Percentiles rank a stretch among this genome's conserved stretches.
These are phyloP conservation scores for Zophobas morio DNA, from an alignment of 1,140 invertebrate species.

Conservation along the genomic window DNA sequence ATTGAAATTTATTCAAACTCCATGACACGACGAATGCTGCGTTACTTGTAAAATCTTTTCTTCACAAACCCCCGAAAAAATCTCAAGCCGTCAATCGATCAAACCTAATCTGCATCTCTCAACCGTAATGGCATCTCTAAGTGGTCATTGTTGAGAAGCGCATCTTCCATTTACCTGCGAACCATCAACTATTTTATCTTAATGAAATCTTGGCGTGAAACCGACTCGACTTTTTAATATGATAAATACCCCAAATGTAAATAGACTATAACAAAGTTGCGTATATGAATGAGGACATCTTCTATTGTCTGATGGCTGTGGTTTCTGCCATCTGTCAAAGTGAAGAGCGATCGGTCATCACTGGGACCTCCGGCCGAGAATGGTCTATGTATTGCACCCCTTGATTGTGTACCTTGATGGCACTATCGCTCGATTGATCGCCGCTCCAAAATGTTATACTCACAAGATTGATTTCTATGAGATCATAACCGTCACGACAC, in stretches of 20 bases:
- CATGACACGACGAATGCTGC: slow-evolving; percentile 23
- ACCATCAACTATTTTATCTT: slow-evolving; percentile 62
- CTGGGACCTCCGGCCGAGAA: slow-evolving; percentile 58
- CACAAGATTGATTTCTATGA: slow-evolving; percentile 41
- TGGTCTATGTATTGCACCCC: slow-evolving; percentile 41
- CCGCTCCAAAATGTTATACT: slow-evolving; percentile 35
- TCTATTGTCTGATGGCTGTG: slow-evolving; percentile 60
- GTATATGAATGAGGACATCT: slow-evolving; percentile 53
- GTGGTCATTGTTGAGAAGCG: slow-evolving; percentile 59
- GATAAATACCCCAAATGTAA: slow-evolving; percentile 63
- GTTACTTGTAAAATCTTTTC: not conserved
- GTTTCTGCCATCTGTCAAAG: slow-evolving; percentile 65
- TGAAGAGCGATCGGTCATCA: slow-evolving; percentile 65
- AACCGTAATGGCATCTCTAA: slow-evolving; percentile 55
- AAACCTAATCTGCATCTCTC: slow-evolving; percentile 54
- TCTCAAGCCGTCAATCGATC: slow-evolving; percentile 43
- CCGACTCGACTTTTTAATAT: slow-evolving; percentile 60
- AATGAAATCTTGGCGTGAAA: slow-evolving; percentile 62
- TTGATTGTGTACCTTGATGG: slow-evolving; percentile 47
- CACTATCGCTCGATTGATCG: slow-evolving; percentile 40
- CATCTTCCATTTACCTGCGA: slow-evolving; percentile 58
- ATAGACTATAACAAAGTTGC: slow-evolving; percentile 42
- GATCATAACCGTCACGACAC: slow-evolving; percentile 33
- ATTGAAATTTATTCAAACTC: slow-evolving; percentile 60
- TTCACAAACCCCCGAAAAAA: slow-evolving; percentile 15